Percentiles rank a stretch among this genome's conserved stretches.
Evolutionary conservation across 1,140 invertebrate genomes (phyloP).

Genomic region (Dendrolimus kikuchii): DNA sequence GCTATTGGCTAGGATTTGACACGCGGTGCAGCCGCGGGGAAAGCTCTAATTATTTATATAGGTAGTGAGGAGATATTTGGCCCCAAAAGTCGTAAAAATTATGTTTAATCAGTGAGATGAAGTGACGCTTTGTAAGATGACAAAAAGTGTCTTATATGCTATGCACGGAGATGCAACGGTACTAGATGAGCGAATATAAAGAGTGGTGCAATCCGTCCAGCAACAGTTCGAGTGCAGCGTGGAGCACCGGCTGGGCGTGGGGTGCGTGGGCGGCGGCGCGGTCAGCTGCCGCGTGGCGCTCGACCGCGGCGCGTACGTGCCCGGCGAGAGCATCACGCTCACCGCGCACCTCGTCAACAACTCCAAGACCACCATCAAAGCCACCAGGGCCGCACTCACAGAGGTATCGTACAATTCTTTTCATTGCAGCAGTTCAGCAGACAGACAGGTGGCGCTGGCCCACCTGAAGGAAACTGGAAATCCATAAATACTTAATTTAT

Average conservation of each 20-base stretch:
- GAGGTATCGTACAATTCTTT: too few relatives aligned
- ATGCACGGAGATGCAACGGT: background rate
- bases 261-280: constrained; percentile 86
- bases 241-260: constrained; percentile 90
- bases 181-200: background rate
- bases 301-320: constrained; percentile 93
- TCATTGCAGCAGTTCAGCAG: too few relatives aligned
- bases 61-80: too few relatives aligned
- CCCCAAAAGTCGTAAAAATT: too few relatives aligned
- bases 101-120: too few relatives aligned
- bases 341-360: constrained; percentile 89
- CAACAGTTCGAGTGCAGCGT: constrained; percentile 94
- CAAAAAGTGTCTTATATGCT: background rate
- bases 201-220: constrained; percentile 64
- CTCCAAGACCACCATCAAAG: constrained; percentile 84
- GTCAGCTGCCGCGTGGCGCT: constrained; percentile 88
- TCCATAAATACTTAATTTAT: too few relatives aligned
- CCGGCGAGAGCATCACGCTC: constrained; percentile 91
- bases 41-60: too few relatives aligned
- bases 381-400: constrained; percentile 83
- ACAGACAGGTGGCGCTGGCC: too few relatives aligned
- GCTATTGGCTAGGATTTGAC: too few relatives aligned
- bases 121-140: too few relatives aligned
- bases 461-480: too few relatives aligned
- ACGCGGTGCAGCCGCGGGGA: too few relatives aligned